These are phyloP conservation scores for Tragelaphus buxtoni DNA, from an alignment of 2,113 vertebrate species.

Conservation along the genomic window DNA sequence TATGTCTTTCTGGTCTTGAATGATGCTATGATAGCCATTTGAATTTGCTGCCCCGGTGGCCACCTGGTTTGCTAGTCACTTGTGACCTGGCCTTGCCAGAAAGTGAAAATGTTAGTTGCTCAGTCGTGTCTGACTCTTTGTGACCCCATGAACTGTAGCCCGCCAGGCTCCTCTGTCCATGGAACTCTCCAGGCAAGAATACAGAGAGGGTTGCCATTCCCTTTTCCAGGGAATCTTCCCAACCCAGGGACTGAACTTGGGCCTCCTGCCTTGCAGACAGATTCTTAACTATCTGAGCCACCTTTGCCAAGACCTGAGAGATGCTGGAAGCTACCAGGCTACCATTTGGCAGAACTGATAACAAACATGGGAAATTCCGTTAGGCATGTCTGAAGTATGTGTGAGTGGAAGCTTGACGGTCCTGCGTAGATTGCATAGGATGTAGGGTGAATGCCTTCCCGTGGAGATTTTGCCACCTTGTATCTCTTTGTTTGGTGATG, in stretches of 20 bases:
- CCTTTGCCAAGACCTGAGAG: not conserved
- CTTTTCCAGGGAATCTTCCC: not conserved
- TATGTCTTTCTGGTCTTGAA: not conserved
- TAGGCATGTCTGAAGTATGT: not conserved
- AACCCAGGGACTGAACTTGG: not conserved
- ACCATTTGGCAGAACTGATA: not conserved
- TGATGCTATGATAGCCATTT: not conserved
- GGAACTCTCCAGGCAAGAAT: not conserved
- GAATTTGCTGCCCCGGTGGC: not conserved
- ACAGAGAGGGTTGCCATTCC: not conserved
- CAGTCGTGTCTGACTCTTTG: not conserved
- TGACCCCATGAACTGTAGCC: not conserved
- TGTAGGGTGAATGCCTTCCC: not conserved
- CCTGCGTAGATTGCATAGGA: no score
- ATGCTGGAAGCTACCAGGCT: not conserved
- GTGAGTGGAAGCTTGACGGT: not conserved
- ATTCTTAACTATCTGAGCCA: not conserved
- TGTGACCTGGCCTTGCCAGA: not conserved
- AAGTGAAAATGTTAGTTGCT: not conserved
- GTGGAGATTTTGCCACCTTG: not conserved
- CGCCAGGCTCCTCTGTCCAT: not conserved
- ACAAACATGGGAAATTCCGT: not conserved
- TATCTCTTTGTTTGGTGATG: not conserved
- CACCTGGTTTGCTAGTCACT: not conserved
- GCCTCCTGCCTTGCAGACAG: not conserved